phyloP scores from a whole-genome alignment of 2,113 vertebrate species.

The Platysteira castanea region DNA sequence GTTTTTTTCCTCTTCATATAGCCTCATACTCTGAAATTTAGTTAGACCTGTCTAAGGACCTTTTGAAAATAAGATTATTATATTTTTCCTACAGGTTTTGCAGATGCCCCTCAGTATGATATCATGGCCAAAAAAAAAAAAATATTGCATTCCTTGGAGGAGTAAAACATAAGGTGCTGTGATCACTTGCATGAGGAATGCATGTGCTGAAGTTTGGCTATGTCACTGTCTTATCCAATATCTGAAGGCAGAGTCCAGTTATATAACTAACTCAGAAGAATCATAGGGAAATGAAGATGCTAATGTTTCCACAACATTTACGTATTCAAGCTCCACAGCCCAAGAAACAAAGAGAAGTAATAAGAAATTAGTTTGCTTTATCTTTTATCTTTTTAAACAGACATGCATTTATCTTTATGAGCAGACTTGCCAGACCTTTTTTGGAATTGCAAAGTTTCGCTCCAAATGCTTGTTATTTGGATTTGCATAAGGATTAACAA shows the following conservation, averaged over 20 bases:
- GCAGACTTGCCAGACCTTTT: constrained; percentile 13
- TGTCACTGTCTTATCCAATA: not conserved
- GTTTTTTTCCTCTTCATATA: not conserved
- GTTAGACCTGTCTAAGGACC: constrained; percentile 1
- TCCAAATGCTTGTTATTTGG: not conserved
- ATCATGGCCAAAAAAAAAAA: not conserved
- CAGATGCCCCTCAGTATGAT: not conserved
- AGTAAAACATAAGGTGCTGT: not conserved
- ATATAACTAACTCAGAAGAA: not conserved
- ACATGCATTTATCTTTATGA: constrained; percentile 16
- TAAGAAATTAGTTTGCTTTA: constrained; percentile 32
- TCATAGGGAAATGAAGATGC: not conserved
- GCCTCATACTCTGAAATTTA: not conserved
- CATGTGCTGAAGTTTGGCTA: not conserved
- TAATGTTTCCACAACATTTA: not conserved
- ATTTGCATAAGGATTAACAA: not conserved
- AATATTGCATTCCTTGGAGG: not conserved
- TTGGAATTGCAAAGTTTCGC: not conserved
- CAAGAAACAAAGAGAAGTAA: constrained; percentile 24
- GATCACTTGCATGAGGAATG: not conserved
- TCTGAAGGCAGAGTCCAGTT: not conserved
- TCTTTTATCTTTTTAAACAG: constrained; percentile 53
- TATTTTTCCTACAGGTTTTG: not conserved
- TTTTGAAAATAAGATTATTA: not conserved
- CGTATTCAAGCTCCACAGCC: not conserved